phyloP scores from a whole-genome alignment of 2,797 vertebrate genomes.

The Triplophysa yarkandensis region DNA sequence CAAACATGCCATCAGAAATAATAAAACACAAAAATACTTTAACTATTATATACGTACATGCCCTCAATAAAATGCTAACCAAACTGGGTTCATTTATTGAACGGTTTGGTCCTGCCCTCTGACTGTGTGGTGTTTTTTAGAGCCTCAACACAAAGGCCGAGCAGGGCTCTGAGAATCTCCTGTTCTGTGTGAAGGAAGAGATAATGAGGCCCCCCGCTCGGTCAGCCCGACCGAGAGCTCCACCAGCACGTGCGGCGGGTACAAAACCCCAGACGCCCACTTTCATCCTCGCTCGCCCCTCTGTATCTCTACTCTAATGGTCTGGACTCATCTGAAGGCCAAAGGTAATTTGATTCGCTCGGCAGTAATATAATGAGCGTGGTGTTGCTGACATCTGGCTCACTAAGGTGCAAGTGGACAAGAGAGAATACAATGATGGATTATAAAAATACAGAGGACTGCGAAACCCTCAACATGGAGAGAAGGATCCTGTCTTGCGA shows the following conservation, averaged over 20 bases:
- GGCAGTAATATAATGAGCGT: conserved; percentile 56
- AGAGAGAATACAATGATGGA: conserved; percentile 45
- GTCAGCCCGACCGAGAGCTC: conserved; percentile 58
- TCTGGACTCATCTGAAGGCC: conserved; percentile 53
- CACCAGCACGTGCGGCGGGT: conserved; percentile 56
- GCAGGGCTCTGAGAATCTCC: conserved; percentile 26
- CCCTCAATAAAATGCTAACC: conserved; percentile 26
- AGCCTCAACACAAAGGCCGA: conserved; percentile 59
- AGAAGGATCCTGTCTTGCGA: not conserved
- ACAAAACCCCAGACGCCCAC: conserved; percentile 55
- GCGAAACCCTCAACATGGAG: not conserved
- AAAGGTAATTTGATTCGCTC: conserved; percentile 64
- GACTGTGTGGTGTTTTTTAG: conserved; percentile 60
- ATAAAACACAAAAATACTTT: no score
- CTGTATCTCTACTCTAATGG: conserved; percentile 49
- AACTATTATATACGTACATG: no score
- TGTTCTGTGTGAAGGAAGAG: conserved; percentile 57
- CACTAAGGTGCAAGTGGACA: conserved; percentile 49
- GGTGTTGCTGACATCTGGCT: conserved; percentile 68
- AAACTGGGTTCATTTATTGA: conserved; percentile 33
- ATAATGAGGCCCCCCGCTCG: conserved; percentile 72
- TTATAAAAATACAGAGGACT: conserved; percentile 42
- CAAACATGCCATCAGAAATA: not conserved
- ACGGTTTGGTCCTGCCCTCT: conserved; percentile 55
- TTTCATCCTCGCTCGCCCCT: conserved; percentile 14